A percentile compares a stretch with the other conserved stretches of the same genome.
Conservation (phyloP, 2,888 invertebrate species). For the Sthenelais limicola region DNA sequence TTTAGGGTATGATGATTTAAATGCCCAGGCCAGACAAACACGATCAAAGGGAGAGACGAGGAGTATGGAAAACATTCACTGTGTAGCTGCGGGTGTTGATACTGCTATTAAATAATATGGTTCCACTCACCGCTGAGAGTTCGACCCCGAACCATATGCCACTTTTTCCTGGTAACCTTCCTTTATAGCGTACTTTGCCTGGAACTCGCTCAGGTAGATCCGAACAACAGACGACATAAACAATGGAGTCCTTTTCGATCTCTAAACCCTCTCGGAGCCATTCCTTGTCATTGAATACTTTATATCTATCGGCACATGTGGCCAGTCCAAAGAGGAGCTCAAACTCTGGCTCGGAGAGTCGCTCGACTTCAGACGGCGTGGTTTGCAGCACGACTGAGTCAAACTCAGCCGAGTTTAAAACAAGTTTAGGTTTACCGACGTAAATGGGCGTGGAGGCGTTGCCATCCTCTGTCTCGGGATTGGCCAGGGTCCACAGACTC, state of each 20-base stretch:
- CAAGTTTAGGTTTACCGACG: constrained; percentile 1
- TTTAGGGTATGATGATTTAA: too few species aligned
- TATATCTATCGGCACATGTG: constrained; percentile 47
- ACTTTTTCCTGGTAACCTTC: not conserved
- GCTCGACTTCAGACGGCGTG: constrained; percentile 39
- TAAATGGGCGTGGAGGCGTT: constrained; percentile 1
- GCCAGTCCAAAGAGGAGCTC: constrained; percentile 44
- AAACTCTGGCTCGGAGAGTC: constrained; percentile 40
- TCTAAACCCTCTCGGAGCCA: constrained; percentile 42
- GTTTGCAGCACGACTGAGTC: constrained; percentile 42
- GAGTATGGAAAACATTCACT: too few species aligned
- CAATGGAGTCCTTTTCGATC: constrained; percentile 36
- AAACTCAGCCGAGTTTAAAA: constrained; percentile 42
- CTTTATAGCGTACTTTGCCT: constrained; percentile 39
- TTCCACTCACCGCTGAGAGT: constrained; percentile 33
- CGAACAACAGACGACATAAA: constrained; percentile 36
- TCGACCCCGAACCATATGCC: constrained; percentile 41
- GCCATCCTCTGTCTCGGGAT: not conserved
- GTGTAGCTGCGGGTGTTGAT: too few species aligned
- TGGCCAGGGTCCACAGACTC: constrained; percentile 44
- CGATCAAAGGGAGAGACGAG: too few species aligned
- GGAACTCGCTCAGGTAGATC: constrained; percentile 31
- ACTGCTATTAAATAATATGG: too few species aligned
- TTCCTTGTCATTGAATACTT: constrained; percentile 40
- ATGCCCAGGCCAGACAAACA: too few species aligned